phyloP scores from a whole-genome alignment of 2,888 invertebrate genomes.

The Matsumyia berberina region DNA sequence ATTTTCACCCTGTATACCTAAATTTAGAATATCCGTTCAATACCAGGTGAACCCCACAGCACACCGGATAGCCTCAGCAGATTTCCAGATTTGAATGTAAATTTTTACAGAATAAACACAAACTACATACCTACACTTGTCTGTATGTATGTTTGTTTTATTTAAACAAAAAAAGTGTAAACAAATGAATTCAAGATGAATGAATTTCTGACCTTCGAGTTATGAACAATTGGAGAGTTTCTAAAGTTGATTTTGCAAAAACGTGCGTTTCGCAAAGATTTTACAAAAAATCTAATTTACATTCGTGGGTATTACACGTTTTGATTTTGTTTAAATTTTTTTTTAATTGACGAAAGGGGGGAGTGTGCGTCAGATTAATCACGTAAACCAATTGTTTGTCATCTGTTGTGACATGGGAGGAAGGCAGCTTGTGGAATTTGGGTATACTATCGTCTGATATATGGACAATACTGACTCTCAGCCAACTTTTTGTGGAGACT shows the following conservation, averaged over 20 bases:
- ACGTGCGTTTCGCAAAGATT: constrained; percentile 28
- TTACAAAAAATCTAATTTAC: constrained; percentile 1
- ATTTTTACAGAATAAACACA: constrained; percentile 33
- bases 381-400: not conserved
- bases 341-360: not conserved
- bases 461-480: too few relatives aligned
- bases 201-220: constrained; percentile 33
- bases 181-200: constrained; percentile 25
- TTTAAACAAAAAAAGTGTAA: constrained; percentile 30
- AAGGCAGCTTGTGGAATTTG: too few relatives aligned
- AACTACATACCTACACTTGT: not conserved
- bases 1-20: constrained; percentile 5
- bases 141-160: constrained; percentile 8
- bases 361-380: not conserved
- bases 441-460: too few relatives aligned
- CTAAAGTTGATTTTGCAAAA: constrained; percentile 15
- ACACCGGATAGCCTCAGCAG: not conserved
- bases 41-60: not conserved
- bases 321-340: not conserved
- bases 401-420: too few relatives aligned
- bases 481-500: too few relatives aligned
- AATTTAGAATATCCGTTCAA: not conserved
- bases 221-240: constrained; percentile 16
- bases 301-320: not conserved
- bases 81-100: constrained; percentile 14